Conservation (phyloP, 2,797 vertebrate genomes). For the Limosa lapponica region DNA sequence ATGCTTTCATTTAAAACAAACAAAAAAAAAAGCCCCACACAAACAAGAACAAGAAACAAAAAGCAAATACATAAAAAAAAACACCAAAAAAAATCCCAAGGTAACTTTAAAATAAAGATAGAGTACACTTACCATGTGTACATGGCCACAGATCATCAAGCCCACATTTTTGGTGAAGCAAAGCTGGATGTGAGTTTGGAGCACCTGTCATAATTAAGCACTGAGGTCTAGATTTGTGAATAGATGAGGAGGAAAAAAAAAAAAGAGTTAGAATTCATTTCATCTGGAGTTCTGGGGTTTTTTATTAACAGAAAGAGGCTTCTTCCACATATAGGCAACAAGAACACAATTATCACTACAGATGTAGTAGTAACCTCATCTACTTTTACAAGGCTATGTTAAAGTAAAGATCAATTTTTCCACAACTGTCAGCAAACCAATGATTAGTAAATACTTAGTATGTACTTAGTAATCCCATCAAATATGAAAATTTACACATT, state of each 20-base stretch:
- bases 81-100: accelerated
- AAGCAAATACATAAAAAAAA: neutral
- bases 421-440: neutral
- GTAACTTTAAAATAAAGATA: neutral
- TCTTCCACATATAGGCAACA: neutral
- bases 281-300: accelerated
- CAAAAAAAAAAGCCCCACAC: accelerated
- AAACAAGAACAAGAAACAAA: neutral
- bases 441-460: too few species aligned
- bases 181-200: slow-evolving; percentile 92
- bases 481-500: neutral
- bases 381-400: neutral
- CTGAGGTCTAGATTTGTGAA: slow-evolving; percentile 86
- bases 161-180: slow-evolving; percentile 97
- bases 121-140: slow-evolving; percentile 86
- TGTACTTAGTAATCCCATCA: neutral
- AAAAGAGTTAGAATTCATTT: neutral
- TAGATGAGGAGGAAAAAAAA: neutral
- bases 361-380: neutral
- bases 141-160: slow-evolving; percentile 95
- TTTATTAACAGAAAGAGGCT: neutral
- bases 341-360: neutral
- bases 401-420: neutral
- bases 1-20: neutral
- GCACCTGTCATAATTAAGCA: slow-evolving; percentile 97